Percentiles rank a stretch among this genome's conserved stretches.
Conservation (phyloP, 92 coral and sea anemone species). For the Epizoanthus ramosus region DNA sequence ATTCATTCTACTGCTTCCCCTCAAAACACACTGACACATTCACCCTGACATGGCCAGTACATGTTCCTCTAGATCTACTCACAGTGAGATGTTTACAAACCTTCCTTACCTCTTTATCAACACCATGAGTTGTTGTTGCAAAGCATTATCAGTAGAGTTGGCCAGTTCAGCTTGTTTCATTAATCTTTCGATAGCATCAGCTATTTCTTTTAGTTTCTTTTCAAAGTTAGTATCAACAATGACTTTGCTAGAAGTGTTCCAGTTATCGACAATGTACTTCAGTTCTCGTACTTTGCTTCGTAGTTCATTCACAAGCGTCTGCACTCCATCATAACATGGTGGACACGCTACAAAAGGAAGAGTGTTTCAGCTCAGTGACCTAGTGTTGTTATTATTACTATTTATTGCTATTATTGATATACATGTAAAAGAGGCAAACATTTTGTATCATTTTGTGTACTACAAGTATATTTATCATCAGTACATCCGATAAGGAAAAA, state of each 20-base stretch:
- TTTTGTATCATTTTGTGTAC: too few species aligned
- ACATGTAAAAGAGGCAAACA: too few species aligned
- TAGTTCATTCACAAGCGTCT: constrained; percentile 66
- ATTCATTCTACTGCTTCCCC: too few species aligned
- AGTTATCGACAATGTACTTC: constrained; percentile 59
- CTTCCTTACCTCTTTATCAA: constrained; percentile 28
- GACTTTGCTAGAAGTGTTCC: constrained; percentile 59
- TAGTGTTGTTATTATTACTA: too few species aligned
- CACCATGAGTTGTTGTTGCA: constrained; percentile 55
- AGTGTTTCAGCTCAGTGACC: not conserved
- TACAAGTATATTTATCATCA: too few species aligned
- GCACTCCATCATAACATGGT: constrained; percentile 89
- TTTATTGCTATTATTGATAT: too few species aligned
- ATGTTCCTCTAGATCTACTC: too few species aligned
- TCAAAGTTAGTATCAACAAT: constrained; percentile 75
- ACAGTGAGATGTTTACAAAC: too few species aligned
- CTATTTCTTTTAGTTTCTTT: constrained; percentile 65
- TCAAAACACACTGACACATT: too few species aligned
- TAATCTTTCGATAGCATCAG: constrained; percentile 63
- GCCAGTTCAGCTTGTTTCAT: constrained; percentile 79
- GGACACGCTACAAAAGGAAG: constrained; percentile 74
- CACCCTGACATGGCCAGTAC: too few species aligned
- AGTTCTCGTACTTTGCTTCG: constrained; percentile 75
- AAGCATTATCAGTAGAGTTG: constrained; percentile 73
- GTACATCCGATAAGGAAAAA: too few species aligned